Evolutionary conservation across 2,797 vertebrate species (phyloP), one percentile per base, ranked within the genome.

Genomic region (Brachymystax lenok): DNA sequence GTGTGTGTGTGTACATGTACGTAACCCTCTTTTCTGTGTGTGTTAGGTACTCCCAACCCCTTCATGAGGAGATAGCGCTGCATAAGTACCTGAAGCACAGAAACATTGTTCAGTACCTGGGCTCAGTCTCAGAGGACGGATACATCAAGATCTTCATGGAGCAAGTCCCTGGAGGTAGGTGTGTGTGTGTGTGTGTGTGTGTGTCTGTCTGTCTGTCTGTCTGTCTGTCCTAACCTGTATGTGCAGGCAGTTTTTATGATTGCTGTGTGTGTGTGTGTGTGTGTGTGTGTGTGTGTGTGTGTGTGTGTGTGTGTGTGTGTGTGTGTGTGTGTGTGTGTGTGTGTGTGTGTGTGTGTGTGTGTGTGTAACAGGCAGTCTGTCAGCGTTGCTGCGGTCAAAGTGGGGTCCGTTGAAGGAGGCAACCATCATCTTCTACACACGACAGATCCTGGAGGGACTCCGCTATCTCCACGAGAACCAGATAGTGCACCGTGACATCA

Each of bases 101-200:
- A 92, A 99, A 99, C 91, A 99, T 99, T 52, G 98, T 99, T 74
- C 98, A 99, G 85, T 99, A 99, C 89, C 86, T 99, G 89, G 98
- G 98, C 76, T 99, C 98, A 2, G 93, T 99, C 79, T 99, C 97
- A 76, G 97, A 99, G 89, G 95, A 97, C 24, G 95, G 97, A 78
- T 99, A 98, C 93, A 99, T 99, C 92, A 99, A 99, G 92, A 99
- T 99, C 91, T 99, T 99, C 90, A 99, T 99, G 98, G 98, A 99
- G 81, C 97, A 99, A 85, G 98, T 99, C 40, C 98, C 98, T 35
- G 98, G 98, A 94, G 98, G 98, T 99, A 92, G 89, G 94, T 88
- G 5, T 71, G 52, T 61, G 13, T 99, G 92, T 89, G 94, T 88
- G 5, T 71, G 52, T 61, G 13, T 5, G 51, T 28, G 1, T 68